Base-by-base conservation (phyloP, 2,113 vertebrate species). In the Emberiza fucata region DNA sequence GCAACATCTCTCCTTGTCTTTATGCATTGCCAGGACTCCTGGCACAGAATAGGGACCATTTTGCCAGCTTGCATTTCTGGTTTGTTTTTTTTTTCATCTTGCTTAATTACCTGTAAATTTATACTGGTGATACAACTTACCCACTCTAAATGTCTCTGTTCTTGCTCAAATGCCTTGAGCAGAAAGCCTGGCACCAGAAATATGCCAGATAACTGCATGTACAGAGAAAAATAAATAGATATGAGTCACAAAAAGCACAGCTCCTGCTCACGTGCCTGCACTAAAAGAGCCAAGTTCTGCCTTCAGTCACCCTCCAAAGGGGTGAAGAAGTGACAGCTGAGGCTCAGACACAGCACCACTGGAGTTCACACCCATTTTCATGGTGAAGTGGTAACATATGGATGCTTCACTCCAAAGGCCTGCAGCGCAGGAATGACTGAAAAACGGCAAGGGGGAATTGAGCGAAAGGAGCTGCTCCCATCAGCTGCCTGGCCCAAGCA, bases 81-180 rank as follows among this genome's bases (percentile, higher is more conserved):
- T n/a, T 68, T 68, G 28, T 0, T 15, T 51, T 66, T 51, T 66
- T 88, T 48, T 81, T 25, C 12, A 23, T 37, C 14, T 92, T 33
- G 17, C 33, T 64, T 68, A 68, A 64, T 65, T 65, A 73, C n/a
- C 35, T 73, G 27, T 81, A 45, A 11, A 84, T 77, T 79, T 70
- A 71, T 65, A 70, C 10, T 86, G 83, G 39, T 70, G 17, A 53
- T 54, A 45, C 9, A 91, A 48, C n/a, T 81, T 73, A 87, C 83
- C 63, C 57, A 60, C 15, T 83, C 64, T 48, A 23, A 82, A 56
- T 29, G n/a, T 39, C 59, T 94, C 86, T 39, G 45, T 50, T 90
- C 39, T 75, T 83, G 78, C 51, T 72, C 86, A 88, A 79, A 51
- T 86, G 50, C 66, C 63, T 82, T 77, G 39, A 93, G 56, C 73